Percentiles rank a stretch among this genome's conserved stretches.
phyloP scores from a whole-genome alignment of 1,140 invertebrate genomes.

The Drosophila eugracilis region DNA sequence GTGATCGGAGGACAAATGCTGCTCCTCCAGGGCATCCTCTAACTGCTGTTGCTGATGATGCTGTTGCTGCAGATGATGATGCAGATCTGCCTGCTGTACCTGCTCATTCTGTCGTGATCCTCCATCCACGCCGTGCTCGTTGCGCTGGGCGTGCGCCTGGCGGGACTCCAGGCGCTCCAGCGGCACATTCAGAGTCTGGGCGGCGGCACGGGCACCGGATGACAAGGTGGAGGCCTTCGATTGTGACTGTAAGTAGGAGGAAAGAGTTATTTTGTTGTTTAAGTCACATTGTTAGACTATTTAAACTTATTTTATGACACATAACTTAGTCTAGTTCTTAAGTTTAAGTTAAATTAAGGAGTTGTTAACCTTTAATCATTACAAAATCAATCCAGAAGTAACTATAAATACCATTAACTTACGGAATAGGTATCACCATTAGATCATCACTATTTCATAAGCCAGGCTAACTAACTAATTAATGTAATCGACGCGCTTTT shows the following conservation, averaged over 20 bases:
- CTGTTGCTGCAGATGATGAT: conserved; percentile 62
- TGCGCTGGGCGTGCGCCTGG: conserved; percentile 71
- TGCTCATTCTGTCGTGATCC: conserved; percentile 46
- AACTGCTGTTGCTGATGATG: conserved; percentile 59
- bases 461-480: neutral
- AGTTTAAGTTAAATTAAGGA: no score
- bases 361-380: neutral
- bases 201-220: conserved; percentile 81
- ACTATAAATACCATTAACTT: neutral
- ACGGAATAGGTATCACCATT: neutral
- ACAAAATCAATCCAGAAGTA: neutral
- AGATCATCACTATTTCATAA: neutral
- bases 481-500: neutral
- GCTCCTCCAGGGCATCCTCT: conserved; percentile 50
- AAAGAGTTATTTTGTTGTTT: neutral
- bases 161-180: conserved; percentile 82
- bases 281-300: no score
- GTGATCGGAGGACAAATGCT: conserved; percentile 43
- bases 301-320: neutral
- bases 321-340: neutral
- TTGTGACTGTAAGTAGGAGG: conserved; percentile 64
- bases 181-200: conserved; percentile 84
- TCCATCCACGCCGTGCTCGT: conserved; percentile 45
- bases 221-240: conserved; percentile 83
- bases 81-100: conserved; percentile 49